These are phyloP conservation scores for Plecotus auritus DNA, from an alignment of 2,113 vertebrate species.

Conservation along the genomic window DNA sequence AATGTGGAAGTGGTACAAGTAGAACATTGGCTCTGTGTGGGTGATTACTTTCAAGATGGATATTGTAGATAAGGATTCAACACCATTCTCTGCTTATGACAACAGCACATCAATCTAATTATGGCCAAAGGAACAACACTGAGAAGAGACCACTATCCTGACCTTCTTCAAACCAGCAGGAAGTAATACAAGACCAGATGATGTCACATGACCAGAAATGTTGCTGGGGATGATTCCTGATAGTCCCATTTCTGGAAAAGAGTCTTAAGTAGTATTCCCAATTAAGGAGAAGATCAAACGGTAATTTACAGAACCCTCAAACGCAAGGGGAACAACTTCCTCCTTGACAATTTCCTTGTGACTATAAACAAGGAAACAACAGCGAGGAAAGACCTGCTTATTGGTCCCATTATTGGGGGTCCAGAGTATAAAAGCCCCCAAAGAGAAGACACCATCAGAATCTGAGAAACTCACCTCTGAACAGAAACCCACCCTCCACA, in stretches of 20 bases:
- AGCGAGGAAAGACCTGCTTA: neutral
- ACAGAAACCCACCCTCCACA: neutral
- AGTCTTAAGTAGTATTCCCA: neutral
- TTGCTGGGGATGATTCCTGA: neutral
- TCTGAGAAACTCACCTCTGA: neutral
- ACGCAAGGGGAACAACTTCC: neutral
- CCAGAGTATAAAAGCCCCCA: neutral
- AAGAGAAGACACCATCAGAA: neutral
- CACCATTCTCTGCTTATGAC: neutral
- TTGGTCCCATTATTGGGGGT: neutral
- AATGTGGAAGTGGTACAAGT: neutral
- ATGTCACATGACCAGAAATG: neutral
- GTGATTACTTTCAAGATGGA: neutral
- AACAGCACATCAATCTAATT: neutral
- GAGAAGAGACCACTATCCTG: neutral
- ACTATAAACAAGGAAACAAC: neutral
- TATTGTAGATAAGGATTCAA: rapidly evolving
- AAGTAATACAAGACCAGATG: neutral
- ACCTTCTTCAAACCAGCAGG: neutral
- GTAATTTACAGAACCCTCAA: neutral
- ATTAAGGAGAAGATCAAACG: neutral
- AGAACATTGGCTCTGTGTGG: neutral
- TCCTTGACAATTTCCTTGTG: neutral
- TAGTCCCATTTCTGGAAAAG: neutral
- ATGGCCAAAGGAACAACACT: neutral